A percentile compares a stretch with the other conserved stretches of the same genome.
These are phyloP conservation scores for Pygathrix nemaeus DNA, from an alignment of 2,113 vertebrate genomes.

Conservation along the genomic window DNA sequence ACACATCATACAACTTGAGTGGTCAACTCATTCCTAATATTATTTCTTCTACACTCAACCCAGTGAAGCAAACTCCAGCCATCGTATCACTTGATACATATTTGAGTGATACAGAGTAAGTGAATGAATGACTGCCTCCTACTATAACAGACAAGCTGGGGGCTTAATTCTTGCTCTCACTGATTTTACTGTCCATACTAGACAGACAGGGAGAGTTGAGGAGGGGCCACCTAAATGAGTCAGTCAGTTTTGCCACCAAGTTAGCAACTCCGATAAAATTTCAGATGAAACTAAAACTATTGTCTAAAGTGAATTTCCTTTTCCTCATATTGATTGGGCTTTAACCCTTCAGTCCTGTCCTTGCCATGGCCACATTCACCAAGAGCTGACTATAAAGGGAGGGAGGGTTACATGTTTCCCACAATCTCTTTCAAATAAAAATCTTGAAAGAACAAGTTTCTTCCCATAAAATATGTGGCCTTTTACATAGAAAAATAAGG, in stretches of 20 bases:
- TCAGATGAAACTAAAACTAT: background rate
- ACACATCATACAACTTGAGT: background rate
- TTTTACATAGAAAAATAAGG: conserved; percentile 17
- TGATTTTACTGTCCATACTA: background rate
- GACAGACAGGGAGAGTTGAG: background rate
- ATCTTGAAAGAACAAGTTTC: background rate
- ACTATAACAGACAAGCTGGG: background rate
- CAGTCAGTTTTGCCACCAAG: background rate
- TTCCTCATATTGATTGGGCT: background rate
- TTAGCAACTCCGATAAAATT: background rate
- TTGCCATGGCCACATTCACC: background rate
- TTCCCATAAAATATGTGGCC: background rate
- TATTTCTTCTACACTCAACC: background rate
- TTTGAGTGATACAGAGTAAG: no score
- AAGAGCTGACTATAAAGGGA: background rate
- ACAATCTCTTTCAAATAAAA: conserved; percentile 40
- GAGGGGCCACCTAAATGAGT: background rate
- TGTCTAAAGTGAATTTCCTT: background rate
- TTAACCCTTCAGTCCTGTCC: background rate
- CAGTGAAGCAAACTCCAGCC: background rate
- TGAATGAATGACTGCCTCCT: background rate
- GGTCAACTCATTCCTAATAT: background rate
- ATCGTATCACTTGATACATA: background rate
- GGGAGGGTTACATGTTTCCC: background rate
- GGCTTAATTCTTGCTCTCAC: background rate